Conservation (phyloP, 2,797 vertebrate species). For the Sebastes melanostomus region DNA sequence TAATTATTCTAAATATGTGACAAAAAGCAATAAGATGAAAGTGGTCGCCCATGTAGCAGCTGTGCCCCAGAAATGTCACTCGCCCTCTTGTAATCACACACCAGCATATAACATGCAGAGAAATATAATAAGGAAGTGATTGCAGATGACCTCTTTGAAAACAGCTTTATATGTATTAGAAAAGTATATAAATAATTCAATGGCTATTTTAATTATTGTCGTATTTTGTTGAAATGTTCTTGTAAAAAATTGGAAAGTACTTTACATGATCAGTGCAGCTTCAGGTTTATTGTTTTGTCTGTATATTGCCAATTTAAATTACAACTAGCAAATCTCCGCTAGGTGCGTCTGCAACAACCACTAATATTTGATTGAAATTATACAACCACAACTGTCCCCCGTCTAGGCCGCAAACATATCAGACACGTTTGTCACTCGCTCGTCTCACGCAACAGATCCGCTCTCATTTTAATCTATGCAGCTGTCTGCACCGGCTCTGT, state of each 20-base stretch:
- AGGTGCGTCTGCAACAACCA: background rate
- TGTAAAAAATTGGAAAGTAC: no score
- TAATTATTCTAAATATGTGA: background rate
- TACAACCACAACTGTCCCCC: background rate
- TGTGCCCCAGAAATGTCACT: background rate
- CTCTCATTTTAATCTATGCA: no score
- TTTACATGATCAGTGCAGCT: no score
- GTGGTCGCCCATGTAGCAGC: background rate
- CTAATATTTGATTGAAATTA: background rate
- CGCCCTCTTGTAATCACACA: background rate
- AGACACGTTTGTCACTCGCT: no score
- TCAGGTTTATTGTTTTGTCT: no score
- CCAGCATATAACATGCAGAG: background rate
- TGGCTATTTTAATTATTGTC: background rate
- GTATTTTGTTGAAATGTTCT: background rate
- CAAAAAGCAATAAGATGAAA: conserved; percentile 6
- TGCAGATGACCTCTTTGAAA: background rate
- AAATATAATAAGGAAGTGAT: background rate
- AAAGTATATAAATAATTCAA: background rate
- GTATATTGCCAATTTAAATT: no score
- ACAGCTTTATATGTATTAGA: background rate
- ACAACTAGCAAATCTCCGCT: background rate
- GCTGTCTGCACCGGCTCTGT: no score
- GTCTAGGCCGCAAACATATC: no score
- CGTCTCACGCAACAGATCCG: no score